These are phyloP conservation scores for Amphiprion ocellaris DNA, from an alignment of 2,113 vertebrate species.

Conservation along the genomic window DNA sequence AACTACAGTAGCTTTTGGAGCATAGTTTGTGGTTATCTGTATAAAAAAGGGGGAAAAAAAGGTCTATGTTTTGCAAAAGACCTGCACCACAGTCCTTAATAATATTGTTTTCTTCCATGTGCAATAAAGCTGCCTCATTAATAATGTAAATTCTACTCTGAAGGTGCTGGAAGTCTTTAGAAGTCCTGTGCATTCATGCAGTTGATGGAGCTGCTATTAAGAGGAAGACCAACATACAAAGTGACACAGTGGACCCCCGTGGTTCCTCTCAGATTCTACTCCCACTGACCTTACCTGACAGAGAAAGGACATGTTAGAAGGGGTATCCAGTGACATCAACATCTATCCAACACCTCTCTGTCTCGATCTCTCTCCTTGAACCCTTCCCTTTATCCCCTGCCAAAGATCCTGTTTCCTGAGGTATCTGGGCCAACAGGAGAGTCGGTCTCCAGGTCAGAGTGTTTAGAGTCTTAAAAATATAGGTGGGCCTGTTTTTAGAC, in stretches of 20 bases:
- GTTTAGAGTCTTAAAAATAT: slow-evolving; percentile 41
- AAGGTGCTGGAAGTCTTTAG: neutral
- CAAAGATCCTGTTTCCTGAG: slow-evolving; percentile 47
- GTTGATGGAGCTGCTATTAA: neutral
- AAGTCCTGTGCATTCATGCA: neutral
- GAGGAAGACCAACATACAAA: slow-evolving; percentile 15
- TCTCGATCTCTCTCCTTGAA: neutral
- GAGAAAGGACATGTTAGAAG: slow-evolving; percentile 15
- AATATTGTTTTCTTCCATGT: too few relatives aligned
- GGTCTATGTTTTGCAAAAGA: too few relatives aligned
- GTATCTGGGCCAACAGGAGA: slow-evolving; percentile 40
- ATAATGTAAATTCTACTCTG: neutral
- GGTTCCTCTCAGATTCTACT: neutral
- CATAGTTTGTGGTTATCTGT: neutral
- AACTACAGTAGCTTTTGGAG: neutral
- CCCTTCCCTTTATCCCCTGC: slow-evolving; percentile 9
- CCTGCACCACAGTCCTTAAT: too few relatives aligned
- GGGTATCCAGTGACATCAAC: slow-evolving; percentile 32
- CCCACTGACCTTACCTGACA: slow-evolving; percentile 26
- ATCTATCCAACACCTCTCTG: slow-evolving; percentile 7
- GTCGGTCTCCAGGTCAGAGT: slow-evolving; percentile 36
- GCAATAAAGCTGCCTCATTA: neutral
- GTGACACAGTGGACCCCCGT: neutral
- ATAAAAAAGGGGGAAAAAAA: too few relatives aligned
- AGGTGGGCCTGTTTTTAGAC: slow-evolving; percentile 55